Percentiles rank a stretch among this genome's conserved stretches.
Conservation (phyloP, 2,888 invertebrate species). For the Oxytorus armatus region DNA sequence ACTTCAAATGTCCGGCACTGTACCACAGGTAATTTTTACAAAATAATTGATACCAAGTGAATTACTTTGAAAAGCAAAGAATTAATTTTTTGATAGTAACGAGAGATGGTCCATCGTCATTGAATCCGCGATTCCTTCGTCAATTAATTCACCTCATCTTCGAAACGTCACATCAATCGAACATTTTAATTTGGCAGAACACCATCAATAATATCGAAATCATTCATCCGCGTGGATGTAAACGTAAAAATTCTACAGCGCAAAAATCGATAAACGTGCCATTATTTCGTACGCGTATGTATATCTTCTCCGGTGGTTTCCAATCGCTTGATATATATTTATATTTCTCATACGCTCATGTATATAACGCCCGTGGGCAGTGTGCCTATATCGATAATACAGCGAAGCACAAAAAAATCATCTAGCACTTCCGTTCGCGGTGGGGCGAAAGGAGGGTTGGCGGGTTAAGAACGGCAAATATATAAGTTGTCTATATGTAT, state of each 20-base stretch:
- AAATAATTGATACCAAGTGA: too few relatives aligned
- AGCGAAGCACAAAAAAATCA: constrained; percentile 37
- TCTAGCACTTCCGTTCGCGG: constrained; percentile 67
- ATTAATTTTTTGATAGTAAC: too few relatives aligned
- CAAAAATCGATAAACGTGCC: constrained; percentile 56
- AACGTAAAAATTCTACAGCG: constrained; percentile 24
- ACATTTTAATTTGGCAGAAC: constrained; percentile 44
- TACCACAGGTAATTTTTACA: too few relatives aligned
- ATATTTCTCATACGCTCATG: constrained; percentile 34
- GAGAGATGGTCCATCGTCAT: neutral
- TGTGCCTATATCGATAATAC: constrained; percentile 62
- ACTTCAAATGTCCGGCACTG: too few relatives aligned
- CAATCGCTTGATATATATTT: constrained; percentile 31
- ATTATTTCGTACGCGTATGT: constrained; percentile 47
- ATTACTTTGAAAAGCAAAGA: too few relatives aligned
- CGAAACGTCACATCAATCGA: constrained; percentile 28
- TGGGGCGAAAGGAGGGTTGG: too few relatives aligned
- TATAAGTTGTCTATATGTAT: constrained; percentile 29
- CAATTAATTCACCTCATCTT: constrained; percentile 1
- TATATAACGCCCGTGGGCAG: constrained; percentile 48
- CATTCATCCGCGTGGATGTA: constrained; percentile 11
- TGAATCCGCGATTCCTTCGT: neutral
- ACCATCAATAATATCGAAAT: constrained; percentile 39
- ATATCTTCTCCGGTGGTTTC: constrained; percentile 47
- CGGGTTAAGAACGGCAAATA: constrained; percentile 21